A percentile compares a stretch with the other conserved stretches of the same genome.
These are phyloP conservation scores for Bucco capensis DNA, from an alignment of 2,113 vertebrate genomes.

Conservation along the genomic window DNA sequence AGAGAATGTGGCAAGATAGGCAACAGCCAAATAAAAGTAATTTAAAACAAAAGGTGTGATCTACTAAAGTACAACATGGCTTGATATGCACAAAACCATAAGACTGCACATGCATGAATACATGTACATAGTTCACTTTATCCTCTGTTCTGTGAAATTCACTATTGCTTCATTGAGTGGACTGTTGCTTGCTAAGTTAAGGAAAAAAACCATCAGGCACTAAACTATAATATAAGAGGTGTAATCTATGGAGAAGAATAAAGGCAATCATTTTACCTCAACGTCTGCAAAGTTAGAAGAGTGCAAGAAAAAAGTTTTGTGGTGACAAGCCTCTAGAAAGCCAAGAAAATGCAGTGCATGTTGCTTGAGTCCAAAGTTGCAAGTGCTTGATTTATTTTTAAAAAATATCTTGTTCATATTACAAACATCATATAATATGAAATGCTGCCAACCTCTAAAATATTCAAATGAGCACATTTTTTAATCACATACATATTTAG, in stretches of 20 bases:
- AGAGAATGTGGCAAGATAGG: accelerated
- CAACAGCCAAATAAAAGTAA: neutral
- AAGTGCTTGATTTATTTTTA: neutral
- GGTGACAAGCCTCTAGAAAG: neutral
- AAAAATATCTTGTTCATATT: neutral
- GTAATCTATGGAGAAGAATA: neutral
- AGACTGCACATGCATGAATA: neutral
- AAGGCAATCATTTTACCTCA: neutral
- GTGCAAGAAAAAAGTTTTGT: neutral
- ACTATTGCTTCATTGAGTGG: neutral
- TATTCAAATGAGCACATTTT: neutral
- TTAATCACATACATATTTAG: neutral
- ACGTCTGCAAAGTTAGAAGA: neutral
- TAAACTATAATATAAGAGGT: neutral
- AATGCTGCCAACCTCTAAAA: neutral
- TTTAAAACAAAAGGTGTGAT: neutral
- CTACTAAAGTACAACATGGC: neutral
- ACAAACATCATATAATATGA: neutral
- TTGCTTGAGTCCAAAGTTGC: neutral
- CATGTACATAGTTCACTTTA: neutral
- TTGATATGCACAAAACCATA: neutral
- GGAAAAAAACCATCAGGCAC: neutral
- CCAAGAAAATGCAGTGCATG: neutral
- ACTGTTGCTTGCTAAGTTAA: neutral
- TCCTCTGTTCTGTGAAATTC: neutral